phyloP scores from a whole-genome alignment of 2,888 invertebrate species.

The Cynaeus angustus region DNA sequence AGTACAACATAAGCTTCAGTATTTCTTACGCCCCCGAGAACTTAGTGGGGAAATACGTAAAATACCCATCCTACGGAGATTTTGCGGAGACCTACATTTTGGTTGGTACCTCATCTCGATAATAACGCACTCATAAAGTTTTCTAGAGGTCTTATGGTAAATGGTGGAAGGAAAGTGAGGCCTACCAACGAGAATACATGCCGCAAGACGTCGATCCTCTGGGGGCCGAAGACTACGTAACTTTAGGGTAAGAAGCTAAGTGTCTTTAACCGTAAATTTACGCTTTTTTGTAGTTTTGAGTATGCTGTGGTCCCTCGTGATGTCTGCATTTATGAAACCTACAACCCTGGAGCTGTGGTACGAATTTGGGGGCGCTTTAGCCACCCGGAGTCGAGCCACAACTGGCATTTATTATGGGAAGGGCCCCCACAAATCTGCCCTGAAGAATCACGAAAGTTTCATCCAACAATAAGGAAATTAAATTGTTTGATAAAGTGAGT shows the following conservation, averaged over 20 bases:
- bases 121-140: not conserved
- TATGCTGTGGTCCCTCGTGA: conserved; percentile 79
- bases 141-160: conserved; percentile 86
- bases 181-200: conserved; percentile 81
- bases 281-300: conserved; percentile 74
- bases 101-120: conserved; percentile 72
- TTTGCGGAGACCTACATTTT: conserved; percentile 93
- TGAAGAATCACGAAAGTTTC: conserved; percentile 81
- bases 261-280: not conserved
- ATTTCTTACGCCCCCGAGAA: conserved; percentile 92
- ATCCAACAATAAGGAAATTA: conserved; percentile 79
- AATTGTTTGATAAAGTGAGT: conserved; percentile 74
- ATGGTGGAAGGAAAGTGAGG: conserved; percentile 90
- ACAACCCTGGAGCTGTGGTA: conserved; percentile 88
- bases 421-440: conserved; percentile 78
- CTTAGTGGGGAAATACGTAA: conserved; percentile 87
- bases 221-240: conserved; percentile 85
- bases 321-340: conserved; percentile 88
- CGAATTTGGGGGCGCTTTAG: conserved; percentile 82
- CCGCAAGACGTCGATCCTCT: conserved; percentile 80
- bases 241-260: conserved; percentile 74
- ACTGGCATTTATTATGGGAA: conserved; percentile 88
- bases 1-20: conserved; percentile 91
- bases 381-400: conserved; percentile 61
- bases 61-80: conserved; percentile 93